Base-by-base conservation (phyloP, 2,797 vertebrate genomes). In the Dermochelys coriacea region DNA sequence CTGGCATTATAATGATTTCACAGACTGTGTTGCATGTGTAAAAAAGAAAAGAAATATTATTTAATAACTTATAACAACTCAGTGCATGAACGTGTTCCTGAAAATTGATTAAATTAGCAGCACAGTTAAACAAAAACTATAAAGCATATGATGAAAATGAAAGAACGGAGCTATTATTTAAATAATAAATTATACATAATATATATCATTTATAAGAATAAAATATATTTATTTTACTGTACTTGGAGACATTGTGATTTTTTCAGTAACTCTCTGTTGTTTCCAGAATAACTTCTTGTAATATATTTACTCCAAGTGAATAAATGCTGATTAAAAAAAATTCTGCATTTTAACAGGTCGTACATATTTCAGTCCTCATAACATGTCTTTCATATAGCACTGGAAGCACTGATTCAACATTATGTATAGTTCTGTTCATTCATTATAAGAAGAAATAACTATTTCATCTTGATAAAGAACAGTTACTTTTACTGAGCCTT, bases 151-250 rank as follows among this genome's bases (percentile, higher is more conserved):
- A 41, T 47, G 14, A 86, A 95, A 93, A 89, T 77, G 47, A 77
- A 77, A 18, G 23, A 93, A 84, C 59, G 9, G 61, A 14, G 0
- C 57, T 21, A 82, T 0, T 21, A 29, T 55, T 57, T 4, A 93
- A 95, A 93, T n/a, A n/a, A n/a, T n/a, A n/a, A n/a, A n/a, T n/a
- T 3, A 71, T 41, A 71, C 41, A 71, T 71, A 71, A 77, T 77
- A 49, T 49, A 49, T 31, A 31, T 31, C 45, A 11, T 31, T 29
- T 77, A 49, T 49, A 49, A 49, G 12, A 77, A 49, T 31, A 77
- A 95, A 89, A 87, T 84, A 77, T 86, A 95, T 95, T 85, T 89
- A 81, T 93, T 19, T 51, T 83, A 90, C 86, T 96, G 71, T 4
- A 89, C 57, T 51, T 84, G 91, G 91, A 93, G 18, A 77, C 41